Evolutionary conservation across 2,888 invertebrate species (phyloP).

Genomic region (Pandemis cinnamomeana): DNA sequence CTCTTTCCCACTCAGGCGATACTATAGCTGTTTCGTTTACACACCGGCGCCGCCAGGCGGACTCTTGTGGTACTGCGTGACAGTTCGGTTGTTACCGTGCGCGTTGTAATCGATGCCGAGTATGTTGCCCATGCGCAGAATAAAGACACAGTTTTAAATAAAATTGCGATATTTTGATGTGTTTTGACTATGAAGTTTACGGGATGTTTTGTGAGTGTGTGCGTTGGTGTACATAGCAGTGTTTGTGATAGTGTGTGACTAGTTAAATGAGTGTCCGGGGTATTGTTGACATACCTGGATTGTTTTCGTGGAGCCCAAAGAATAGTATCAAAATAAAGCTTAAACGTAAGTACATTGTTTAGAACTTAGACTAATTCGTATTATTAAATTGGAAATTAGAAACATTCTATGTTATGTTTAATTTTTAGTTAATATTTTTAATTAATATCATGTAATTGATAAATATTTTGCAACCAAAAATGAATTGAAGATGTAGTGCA

Average conservation of each 20-base stretch:
- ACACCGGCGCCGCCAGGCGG: constrained; percentile 66
- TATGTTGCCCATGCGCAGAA: constrained; percentile 34
- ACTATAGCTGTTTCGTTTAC: constrained; percentile 52
- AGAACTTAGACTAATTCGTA: not conserved
- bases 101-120: constrained; percentile 54
- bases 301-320: constrained; percentile 81
- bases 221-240: constrained; percentile 47
- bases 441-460: too few relatives aligned
- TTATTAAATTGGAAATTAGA: not conserved
- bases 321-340: constrained; percentile 82
- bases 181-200: constrained; percentile 9
- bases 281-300: constrained; percentile 76
- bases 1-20: constrained; percentile 48
- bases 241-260: constrained; percentile 62
- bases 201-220: constrained; percentile 52
- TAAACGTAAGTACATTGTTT: constrained; percentile 71
- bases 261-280: constrained; percentile 80
- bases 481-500: not conserved
- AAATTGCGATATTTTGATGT: constrained; percentile 39
- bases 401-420: too few relatives aligned
- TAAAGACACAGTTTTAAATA: constrained; percentile 27
- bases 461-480: too few relatives aligned
- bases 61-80: constrained; percentile 65
- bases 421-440: too few relatives aligned
- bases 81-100: constrained; percentile 80